Conservation (phyloP, 2,113 vertebrate genomes). For the Limnothrissa miodon region DNA sequence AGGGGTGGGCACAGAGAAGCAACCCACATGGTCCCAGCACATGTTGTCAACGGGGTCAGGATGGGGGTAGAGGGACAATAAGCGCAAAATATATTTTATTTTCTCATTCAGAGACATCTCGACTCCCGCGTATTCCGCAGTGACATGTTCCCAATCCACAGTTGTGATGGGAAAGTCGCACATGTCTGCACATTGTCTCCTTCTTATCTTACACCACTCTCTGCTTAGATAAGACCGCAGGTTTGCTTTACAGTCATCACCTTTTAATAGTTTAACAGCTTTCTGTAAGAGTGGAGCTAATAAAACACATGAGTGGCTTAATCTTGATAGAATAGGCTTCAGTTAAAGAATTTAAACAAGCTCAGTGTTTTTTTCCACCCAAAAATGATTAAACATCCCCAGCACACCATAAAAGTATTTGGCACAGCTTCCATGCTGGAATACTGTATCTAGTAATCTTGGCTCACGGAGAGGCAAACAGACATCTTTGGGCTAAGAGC, state of each 20-base stretch:
- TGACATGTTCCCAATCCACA: background rate
- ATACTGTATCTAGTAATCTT: background rate
- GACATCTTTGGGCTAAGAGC: background rate
- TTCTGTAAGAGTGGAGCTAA: background rate
- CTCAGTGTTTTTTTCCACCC: background rate
- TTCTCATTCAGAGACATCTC: background rate
- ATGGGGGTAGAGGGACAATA: background rate
- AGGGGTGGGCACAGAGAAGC: background rate
- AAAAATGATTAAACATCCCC: background rate
- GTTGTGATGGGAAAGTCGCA: background rate
- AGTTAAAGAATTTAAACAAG: background rate
- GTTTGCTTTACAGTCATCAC: background rate
- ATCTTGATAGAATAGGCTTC: background rate
- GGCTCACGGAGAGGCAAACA: background rate
- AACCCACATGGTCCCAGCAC: background rate
- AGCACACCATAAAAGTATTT: background rate
- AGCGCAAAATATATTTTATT: background rate
- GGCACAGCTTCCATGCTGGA: background rate
- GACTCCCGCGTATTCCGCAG: background rate
- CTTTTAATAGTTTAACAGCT: background rate
- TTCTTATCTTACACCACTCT: background rate
- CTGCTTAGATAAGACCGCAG: background rate
- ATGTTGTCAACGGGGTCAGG: background rate
- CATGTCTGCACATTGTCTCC: background rate
- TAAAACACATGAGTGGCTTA: background rate